A percentile compares a stretch with the other conserved stretches of the same genome.
Conservation (phyloP, 2,797 vertebrate species). For the Parauchenoglanis ngamensis region DNA sequence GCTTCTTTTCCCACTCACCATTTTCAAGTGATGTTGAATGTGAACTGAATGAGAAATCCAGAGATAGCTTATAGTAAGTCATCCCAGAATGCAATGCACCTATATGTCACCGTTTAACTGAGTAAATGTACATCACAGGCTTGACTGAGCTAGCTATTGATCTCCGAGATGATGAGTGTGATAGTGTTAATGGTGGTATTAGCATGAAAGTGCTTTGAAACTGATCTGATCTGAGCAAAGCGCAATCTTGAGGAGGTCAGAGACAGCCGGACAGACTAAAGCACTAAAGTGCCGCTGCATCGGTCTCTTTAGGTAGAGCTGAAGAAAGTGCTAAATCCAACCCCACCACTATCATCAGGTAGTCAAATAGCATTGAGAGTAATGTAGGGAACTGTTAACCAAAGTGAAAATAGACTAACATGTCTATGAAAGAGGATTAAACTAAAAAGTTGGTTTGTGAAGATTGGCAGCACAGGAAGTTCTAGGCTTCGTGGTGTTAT, state of each 20-base stretch:
- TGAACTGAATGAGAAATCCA: not conserved
- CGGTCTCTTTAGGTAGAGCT: not conserved
- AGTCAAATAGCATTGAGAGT: slow-evolving; percentile 9
- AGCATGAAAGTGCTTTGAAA: not conserved
- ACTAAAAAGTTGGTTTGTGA: not conserved
- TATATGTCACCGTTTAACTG: not conserved
- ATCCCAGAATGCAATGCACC: not conserved
- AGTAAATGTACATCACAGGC: not conserved
- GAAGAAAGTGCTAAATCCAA: not conserved
- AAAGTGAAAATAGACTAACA: not conserved
- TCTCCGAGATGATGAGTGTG: not conserved
- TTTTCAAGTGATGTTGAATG: not conserved
- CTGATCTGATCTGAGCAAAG: not conserved
- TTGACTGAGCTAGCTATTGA: not conserved
- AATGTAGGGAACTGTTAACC: not conserved
- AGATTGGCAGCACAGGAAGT: not conserved
- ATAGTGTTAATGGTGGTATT: not conserved
- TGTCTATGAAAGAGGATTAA: not conserved
- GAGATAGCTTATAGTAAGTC: not conserved
- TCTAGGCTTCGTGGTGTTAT: not conserved
- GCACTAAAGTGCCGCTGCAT: not conserved
- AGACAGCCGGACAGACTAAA: not conserved
- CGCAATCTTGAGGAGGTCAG: not conserved
- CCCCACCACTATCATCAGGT: not conserved
- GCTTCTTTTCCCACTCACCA: not conserved